Conservation (phyloP, 1,140 invertebrate genomes). For the Leptinotarsa texana region DNA sequence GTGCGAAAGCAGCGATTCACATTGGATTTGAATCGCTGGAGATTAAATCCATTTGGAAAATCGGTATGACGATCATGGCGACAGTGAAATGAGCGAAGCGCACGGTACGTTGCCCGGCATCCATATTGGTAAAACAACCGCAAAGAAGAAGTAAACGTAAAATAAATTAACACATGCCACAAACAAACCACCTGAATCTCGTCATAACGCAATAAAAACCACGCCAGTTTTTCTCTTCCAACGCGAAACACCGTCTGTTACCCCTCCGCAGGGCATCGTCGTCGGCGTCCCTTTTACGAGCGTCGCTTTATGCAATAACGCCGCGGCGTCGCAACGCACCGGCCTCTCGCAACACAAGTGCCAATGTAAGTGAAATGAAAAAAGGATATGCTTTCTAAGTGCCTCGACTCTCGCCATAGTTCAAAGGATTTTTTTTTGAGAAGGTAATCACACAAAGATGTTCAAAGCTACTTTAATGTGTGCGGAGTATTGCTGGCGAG, state of each 20-base stretch:
- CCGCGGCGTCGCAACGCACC: constrained; percentile 14
- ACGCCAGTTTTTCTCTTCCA: too few relatives aligned
- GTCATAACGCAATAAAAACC: too few relatives aligned
- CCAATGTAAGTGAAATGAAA: constrained; percentile 33
- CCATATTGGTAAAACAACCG: too few relatives aligned
- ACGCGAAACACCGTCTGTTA: not conserved
- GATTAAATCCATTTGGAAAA: too few relatives aligned
- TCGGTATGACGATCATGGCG: too few relatives aligned
- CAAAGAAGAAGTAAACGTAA: too few relatives aligned
- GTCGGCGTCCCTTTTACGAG: constrained; percentile 21
- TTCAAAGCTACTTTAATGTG: constrained; percentile 24
- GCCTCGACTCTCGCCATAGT: constrained; percentile 27
- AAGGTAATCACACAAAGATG: constrained; percentile 21
- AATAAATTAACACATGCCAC: too few relatives aligned
- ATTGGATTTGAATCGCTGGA: too few relatives aligned
- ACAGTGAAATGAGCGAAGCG: too few relatives aligned
- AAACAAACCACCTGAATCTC: too few relatives aligned
- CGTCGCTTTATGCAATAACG: constrained; percentile 30
- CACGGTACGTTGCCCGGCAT: too few relatives aligned
- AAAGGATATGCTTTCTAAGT: constrained; percentile 31
- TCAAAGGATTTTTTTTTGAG: constrained; percentile 29
- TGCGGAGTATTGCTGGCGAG: not conserved
- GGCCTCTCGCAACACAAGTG: constrained; percentile 17
- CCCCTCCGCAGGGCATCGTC: constrained; percentile 1
- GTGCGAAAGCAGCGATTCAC: too few relatives aligned